A percentile compares a stretch with the other conserved stretches of the same genome.
phyloP scores from a whole-genome alignment of 2,888 invertebrate species.

The Eristalinus sepulchralis region DNA sequence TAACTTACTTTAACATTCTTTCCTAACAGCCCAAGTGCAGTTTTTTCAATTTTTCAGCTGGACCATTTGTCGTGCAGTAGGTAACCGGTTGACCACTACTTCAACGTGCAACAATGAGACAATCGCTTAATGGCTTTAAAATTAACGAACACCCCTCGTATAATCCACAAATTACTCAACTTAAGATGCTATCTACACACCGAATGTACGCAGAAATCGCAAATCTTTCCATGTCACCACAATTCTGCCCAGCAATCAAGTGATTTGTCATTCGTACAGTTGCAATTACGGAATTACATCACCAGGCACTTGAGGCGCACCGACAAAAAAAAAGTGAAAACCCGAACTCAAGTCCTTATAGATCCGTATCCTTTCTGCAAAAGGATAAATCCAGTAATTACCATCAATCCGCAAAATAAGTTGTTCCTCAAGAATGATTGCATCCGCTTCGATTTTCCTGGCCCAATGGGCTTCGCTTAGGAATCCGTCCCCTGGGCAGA shows the following conservation, averaged over 20 bases:
- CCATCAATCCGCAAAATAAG: conserved; percentile 43
- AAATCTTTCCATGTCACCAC: conserved; percentile 14
- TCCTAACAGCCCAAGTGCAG: not conserved
- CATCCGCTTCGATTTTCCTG: not conserved
- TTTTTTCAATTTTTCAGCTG: not conserved
- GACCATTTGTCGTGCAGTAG: conserved; percentile 18
- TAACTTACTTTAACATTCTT: not conserved
- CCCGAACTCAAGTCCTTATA: not conserved
- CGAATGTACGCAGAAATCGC: conserved; percentile 27
- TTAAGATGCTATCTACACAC: conserved; percentile 10
- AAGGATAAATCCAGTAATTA: conserved; percentile 60
- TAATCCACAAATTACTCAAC: conserved; percentile 54
- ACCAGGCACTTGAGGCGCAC: conserved; percentile 59
- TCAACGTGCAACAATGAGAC: conserved; percentile 16
- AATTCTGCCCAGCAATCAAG: conserved; percentile 60
- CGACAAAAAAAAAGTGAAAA: not conserved
- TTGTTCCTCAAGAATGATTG: conserved; percentile 46
- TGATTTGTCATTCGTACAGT: conserved; percentile 61
- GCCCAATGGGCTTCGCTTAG: conserved; percentile 42
- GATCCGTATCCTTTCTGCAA: conserved; percentile 27
- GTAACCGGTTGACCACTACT: not conserved
- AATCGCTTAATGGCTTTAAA: conserved; percentile 53
- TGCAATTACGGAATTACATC: conserved; percentile 54
- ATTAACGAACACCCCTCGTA: conserved; percentile 3
- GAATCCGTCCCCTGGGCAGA: conserved; percentile 13